Conservation (phyloP, 2,113 vertebrate genomes). For the Phalacrocorax aristotelis region DNA sequence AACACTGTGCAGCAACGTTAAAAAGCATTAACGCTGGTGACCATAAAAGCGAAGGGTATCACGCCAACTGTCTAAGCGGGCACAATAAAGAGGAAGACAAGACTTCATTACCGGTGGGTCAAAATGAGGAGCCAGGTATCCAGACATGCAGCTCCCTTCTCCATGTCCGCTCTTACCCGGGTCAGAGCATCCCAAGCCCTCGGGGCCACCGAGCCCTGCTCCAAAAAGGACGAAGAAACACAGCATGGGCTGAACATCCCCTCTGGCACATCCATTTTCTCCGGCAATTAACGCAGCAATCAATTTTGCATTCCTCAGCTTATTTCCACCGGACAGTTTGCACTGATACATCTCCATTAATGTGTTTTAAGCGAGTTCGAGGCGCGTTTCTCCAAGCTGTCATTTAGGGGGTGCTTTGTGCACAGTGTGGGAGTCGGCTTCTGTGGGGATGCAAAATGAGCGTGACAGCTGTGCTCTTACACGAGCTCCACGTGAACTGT, state of each 20-base stretch:
- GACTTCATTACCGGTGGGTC: rapidly evolving
- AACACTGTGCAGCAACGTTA: rapidly evolving
- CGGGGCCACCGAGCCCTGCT: not conserved
- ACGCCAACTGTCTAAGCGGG: rapidly evolving
- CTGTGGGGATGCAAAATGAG: not conserved
- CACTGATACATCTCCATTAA: rapidly evolving
- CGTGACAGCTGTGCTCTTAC: not conserved
- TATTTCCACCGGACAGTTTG: not conserved
- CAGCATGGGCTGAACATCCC: not conserved
- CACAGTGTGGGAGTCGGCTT: not conserved
- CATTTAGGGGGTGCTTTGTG: not conserved
- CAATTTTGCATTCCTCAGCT: not conserved
- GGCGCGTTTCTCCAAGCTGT: rapidly evolving
- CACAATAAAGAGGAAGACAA: not conserved
- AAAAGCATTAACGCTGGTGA: rapidly evolving
- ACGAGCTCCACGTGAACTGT: not conserved
- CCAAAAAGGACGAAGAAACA: not conserved
- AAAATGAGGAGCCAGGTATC: rapidly evolving
- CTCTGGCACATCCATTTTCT: not conserved
- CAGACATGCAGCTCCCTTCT: rapidly evolving
- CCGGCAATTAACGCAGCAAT: not conserved
- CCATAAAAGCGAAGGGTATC: rapidly evolving
- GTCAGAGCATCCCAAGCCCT: rapidly evolving
- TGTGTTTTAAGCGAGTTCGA: rapidly evolving
- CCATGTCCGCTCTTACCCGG: rapidly evolving